Evolutionary conservation across 2,113 vertebrate genomes (phyloP).

Genomic region (Climacteris rufus): DNA sequence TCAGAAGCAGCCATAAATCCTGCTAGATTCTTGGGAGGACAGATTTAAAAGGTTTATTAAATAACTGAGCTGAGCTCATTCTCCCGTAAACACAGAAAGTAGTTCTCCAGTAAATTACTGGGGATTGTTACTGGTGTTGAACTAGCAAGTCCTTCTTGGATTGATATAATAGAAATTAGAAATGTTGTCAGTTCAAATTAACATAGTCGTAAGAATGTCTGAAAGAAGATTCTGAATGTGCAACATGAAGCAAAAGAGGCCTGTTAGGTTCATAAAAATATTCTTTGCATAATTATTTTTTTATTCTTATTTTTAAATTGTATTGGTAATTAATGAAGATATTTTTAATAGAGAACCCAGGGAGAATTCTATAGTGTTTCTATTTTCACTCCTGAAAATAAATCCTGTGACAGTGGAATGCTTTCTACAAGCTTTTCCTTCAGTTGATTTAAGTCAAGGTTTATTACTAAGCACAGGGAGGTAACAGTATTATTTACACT

Average conservation of each 20-base stretch:
- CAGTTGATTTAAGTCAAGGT: not conserved
- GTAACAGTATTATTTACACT: not conserved
- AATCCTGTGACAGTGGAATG: not conserved
- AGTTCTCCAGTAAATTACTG: not conserved
- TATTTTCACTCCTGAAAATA: not conserved
- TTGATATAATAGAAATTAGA: not conserved
- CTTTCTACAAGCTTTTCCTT: not conserved
- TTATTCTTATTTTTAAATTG: not conserved
- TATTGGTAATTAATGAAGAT: not conserved
- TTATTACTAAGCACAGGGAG: not conserved
- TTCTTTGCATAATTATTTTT: not conserved
- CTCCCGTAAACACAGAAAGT: not conserved
- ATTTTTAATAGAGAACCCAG: not conserved
- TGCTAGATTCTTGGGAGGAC: not conserved
- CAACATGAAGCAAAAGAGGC: not conserved
- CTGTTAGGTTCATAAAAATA: not conserved
- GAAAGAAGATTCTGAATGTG: not conserved
- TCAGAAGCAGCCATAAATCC: not conserved
- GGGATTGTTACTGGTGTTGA: not conserved
- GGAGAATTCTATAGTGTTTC: not conserved
- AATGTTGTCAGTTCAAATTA: slow-evolving; percentile 22
- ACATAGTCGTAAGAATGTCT: not conserved
- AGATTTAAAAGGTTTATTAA: not conserved
- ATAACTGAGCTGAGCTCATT: not conserved
- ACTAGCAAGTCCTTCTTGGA: not conserved